A percentile compares a stretch with the other conserved stretches of the same genome.
Evolutionary conservation across 1,140 invertebrate genomes (phyloP).

Genomic region (Ceratosolen fusciceps): DNA sequence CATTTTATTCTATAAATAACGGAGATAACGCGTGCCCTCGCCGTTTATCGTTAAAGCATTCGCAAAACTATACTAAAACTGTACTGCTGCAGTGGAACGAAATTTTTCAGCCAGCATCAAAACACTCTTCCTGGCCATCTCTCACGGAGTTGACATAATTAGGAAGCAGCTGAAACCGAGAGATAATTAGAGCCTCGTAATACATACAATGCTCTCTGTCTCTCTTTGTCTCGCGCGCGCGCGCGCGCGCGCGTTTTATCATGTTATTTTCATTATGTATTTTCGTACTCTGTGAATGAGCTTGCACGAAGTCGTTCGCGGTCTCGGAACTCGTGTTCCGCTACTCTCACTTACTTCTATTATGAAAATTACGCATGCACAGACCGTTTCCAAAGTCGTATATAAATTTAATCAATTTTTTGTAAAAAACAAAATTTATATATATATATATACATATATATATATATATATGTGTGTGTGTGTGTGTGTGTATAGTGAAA

Average conservation of each 20-base stretch:
- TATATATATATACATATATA: too few relatives aligned
- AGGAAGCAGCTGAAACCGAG: conserved; percentile 7
- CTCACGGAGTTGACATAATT: conserved; percentile 28
- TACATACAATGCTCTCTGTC: neutral
- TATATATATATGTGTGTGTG: too few relatives aligned
- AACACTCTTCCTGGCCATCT: neutral
- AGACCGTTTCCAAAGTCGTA: neutral
- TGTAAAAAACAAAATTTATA: too few relatives aligned
- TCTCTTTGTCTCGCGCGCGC: too few relatives aligned
- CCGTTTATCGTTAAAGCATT: neutral
- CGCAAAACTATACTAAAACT: too few relatives aligned
- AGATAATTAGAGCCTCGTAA: conserved; percentile 21
- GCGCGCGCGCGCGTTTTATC: too few relatives aligned
- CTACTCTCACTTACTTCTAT: neutral
- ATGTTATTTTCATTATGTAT: conserved; percentile 8
- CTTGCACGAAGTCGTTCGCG: conserved; percentile 16
- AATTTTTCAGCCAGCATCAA: conserved; percentile 1
- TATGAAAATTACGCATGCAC: neutral
- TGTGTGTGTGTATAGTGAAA: too few relatives aligned
- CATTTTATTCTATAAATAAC: conserved; percentile 6
- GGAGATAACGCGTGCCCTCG: neutral
- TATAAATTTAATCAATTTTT: conserved; percentile 11
- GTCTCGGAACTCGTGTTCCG: neutral
- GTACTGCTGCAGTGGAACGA: neutral
- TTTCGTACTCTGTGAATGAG: conserved; percentile 5